Evolutionary conservation across 1,140 invertebrate genomes (phyloP).

Genomic region (Octopus sinensis): DNA sequence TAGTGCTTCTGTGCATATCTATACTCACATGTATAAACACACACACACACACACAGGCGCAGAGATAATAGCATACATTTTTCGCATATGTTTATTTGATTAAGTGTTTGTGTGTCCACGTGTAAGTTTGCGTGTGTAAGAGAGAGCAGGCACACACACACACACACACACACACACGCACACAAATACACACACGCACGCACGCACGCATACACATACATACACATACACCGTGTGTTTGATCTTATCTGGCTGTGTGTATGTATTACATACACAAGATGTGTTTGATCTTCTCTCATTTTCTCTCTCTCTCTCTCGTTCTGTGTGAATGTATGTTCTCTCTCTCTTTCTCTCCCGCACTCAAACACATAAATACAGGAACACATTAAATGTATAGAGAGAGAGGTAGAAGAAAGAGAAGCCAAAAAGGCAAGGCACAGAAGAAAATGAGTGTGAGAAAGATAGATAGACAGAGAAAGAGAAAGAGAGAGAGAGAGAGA

Average conservation of each 20-base stretch:
- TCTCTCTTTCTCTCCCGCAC: background rate
- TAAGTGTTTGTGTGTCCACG: background rate
- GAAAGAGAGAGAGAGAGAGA: background rate
- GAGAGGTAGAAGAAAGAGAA: background rate
- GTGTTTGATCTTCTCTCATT: background rate
- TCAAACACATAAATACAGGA: background rate
- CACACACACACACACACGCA: background rate
- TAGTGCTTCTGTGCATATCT: too few relatives aligned
- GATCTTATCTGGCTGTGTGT: background rate
- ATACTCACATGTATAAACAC: too few relatives aligned
- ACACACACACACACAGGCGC: too few relatives aligned
- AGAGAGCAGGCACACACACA: background rate
- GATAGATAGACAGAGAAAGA: background rate
- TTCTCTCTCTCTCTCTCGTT: background rate
- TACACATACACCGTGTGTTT: background rate
- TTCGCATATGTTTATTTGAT: too few relatives aligned
- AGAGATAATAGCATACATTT: too few relatives aligned
- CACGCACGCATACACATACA: background rate
- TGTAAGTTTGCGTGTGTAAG: constrained; percentile 9
- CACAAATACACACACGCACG: background rate
- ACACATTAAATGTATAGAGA: background rate
- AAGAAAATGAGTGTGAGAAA: background rate
- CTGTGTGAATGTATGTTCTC: background rate
- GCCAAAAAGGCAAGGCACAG: background rate
- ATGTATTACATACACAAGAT: too few relatives aligned